Evolutionary conservation across 2,888 invertebrate species (phyloP).

Genomic region (Bellardia bayeri): DNA sequence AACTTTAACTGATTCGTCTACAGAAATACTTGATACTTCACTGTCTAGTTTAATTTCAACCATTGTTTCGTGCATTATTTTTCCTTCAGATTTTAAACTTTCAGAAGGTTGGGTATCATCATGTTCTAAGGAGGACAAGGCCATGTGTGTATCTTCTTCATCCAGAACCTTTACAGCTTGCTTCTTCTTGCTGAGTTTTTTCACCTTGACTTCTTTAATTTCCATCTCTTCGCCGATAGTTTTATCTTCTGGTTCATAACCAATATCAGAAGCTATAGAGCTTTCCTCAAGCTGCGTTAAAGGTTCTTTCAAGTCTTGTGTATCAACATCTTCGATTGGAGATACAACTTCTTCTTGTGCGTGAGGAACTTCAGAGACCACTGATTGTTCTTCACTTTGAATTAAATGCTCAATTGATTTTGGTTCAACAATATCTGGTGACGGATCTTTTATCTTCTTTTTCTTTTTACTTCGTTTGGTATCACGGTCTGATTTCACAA

Average conservation of each 20-base stretch:
- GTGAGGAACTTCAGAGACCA: constrained; percentile 10
- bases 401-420: constrained; percentile 67
- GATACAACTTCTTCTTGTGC: constrained; percentile 46
- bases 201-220: constrained; percentile 79
- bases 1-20: constrained; percentile 87
- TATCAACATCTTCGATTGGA: background rate
- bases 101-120: constrained; percentile 80
- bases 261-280: constrained; percentile 80
- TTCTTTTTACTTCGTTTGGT: constrained; percentile 87
- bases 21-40: constrained; percentile 84
- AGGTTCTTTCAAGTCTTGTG: constrained; percentile 6
- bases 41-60: constrained; percentile 84
- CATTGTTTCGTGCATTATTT: constrained; percentile 80
- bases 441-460: constrained; percentile 85
- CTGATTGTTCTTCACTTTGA: constrained; percentile 82
- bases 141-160: constrained; percentile 85
- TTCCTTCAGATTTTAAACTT: constrained; percentile 78
- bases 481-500: constrained; percentile 79
- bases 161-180: constrained; percentile 85
- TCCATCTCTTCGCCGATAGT: constrained; percentile 85
- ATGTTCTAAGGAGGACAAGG: constrained; percentile 84
- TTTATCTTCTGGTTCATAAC: constrained; percentile 89
- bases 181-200: constrained; percentile 86
- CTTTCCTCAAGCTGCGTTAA: constrained; percentile 55
- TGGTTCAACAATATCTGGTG: constrained; percentile 78